Base-by-base conservation (phyloP, 92 coral and sea anemone species). In the Parazoanthus darwini region DNA sequence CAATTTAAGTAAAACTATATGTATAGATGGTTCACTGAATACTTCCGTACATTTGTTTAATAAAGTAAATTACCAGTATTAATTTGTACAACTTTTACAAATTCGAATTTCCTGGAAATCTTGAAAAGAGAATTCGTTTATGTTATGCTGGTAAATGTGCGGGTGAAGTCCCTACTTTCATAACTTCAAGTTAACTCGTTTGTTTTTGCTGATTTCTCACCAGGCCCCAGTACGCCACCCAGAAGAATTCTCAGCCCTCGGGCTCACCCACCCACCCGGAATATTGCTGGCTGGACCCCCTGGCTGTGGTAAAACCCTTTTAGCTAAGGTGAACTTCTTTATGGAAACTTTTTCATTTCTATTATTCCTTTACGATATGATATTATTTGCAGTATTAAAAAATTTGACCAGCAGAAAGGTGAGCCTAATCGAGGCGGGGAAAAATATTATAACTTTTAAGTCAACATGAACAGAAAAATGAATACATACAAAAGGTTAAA, bases 241-340 rank as follows among this genome's bases (percentile, higher is more conserved):
- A 29, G 96, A 94, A 58, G 98, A 96, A 75, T 97, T 97, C 89
- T 89, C 92, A 77, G 94, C 95, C 26, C 93, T 97, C 8, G 99
- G 99, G 29, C 96, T 97, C 6, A 94, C 98, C 51, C 96, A 95
- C 77, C 98, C 99, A 80, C 99, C 99, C 48, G 99, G 99, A 50
- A 97, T 97, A 80, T 91, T 97, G 68, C 91, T 97, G 81, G 98
- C 99, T 87, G 99, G 99, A 71, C 99, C 99, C 37, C 99, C 99
- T 0, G 99, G 99, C 26, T 97, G 99, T 86, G 99, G 99, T 8
- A 97, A 97, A 86, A 97, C 99, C 1, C 93, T 97, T 13, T 91
- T 97, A 23, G 99, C 99, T 3, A 97, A 97, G 98, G 99, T 97
- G 66, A 26, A 88, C 26, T 10, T 56, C 23, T 36, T 35, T 74